phyloP scores from a whole-genome alignment of 2,888 invertebrate species.

The Mesorhabditis spiculigera region DNA sequence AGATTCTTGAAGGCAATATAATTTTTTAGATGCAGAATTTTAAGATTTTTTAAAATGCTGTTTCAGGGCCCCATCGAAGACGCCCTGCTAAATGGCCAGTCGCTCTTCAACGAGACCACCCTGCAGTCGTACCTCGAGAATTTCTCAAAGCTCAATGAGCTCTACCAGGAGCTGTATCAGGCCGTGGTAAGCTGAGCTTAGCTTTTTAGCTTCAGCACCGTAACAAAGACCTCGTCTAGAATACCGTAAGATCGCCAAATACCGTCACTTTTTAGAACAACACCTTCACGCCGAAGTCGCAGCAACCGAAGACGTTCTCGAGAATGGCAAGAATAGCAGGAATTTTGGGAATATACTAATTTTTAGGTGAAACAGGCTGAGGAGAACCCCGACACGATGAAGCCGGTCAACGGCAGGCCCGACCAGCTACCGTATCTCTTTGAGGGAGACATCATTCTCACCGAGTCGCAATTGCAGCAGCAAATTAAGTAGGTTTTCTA shows the following conservation, averaged over 20 bases:
- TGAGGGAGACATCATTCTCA: slow-evolving; percentile 53
- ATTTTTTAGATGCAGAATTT: too few relatives aligned
- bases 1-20: too few relatives aligned
- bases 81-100: background rate
- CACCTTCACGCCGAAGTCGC: too few relatives aligned
- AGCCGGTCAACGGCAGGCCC: slow-evolving; percentile 18
- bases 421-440: slow-evolving; percentile 47
- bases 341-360: too few relatives aligned
- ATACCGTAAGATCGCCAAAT: background rate
- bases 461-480: slow-evolving; percentile 39
- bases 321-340: too few relatives aligned
- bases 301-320: too few relatives aligned
- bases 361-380: background rate
- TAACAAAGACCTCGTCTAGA: background rate
- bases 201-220: too few relatives aligned
- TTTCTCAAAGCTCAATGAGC: background rate
- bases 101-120: background rate
- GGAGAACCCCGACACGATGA: background rate
- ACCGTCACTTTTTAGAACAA: background rate
- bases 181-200: too few relatives aligned
- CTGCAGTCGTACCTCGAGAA: background rate
- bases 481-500: slow-evolving; percentile 22
- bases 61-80: background rate
- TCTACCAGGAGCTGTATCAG: background rate
- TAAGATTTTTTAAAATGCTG: too few relatives aligned